Evolutionary conservation across 2,888 invertebrate genomes (phyloP).

Genomic region (Steinernema scapterisci): DNA sequence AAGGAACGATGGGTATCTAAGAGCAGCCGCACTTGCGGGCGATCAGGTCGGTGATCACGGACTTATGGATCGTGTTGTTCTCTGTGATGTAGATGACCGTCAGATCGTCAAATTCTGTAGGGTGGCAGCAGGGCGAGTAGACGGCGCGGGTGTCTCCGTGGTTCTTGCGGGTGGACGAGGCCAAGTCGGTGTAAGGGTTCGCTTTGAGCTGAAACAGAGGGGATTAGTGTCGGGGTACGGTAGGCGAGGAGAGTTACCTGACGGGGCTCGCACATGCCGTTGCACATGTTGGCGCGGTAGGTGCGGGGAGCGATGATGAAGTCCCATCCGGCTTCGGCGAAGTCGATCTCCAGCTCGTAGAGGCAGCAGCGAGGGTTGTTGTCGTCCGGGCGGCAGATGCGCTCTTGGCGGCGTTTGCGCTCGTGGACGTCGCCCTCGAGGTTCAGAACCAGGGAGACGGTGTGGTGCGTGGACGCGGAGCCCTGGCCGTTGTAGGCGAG

Average conservation of each 20-base stretch:
- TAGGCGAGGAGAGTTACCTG: constrained; percentile 33
- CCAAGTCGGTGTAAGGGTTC: constrained; percentile 2
- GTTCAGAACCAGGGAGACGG: neutral
- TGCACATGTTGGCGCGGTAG: constrained; percentile 93
- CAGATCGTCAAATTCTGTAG: constrained; percentile 78
- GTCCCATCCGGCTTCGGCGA: constrained; percentile 93
- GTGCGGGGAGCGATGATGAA: constrained; percentile 94
- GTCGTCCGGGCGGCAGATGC: constrained; percentile 45
- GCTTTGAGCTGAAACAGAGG: constrained; percentile 29
- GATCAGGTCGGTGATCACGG: constrained; percentile 86
- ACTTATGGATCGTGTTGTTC: constrained; percentile 49
- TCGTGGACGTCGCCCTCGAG: constrained; percentile 43
- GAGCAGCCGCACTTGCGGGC: constrained; percentile 91
- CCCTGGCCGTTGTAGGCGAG: constrained; percentile 3
- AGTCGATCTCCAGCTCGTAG: constrained; percentile 83
- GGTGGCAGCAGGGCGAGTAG: constrained; percentile 90
- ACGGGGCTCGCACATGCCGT: constrained; percentile 82
- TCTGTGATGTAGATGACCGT: constrained; percentile 76
- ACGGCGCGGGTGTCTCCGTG: constrained; percentile 71
- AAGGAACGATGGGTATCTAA: constrained; percentile 70
- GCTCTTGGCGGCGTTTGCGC: constrained; percentile 37
- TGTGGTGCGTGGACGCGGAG: neutral
- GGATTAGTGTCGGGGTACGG: neutral
- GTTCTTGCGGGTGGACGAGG: constrained; percentile 13
- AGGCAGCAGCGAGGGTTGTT: constrained; percentile 79